Evolutionary conservation across 2,113 vertebrate species (phyloP).

Genomic region (Podarcis muralis): DNA sequence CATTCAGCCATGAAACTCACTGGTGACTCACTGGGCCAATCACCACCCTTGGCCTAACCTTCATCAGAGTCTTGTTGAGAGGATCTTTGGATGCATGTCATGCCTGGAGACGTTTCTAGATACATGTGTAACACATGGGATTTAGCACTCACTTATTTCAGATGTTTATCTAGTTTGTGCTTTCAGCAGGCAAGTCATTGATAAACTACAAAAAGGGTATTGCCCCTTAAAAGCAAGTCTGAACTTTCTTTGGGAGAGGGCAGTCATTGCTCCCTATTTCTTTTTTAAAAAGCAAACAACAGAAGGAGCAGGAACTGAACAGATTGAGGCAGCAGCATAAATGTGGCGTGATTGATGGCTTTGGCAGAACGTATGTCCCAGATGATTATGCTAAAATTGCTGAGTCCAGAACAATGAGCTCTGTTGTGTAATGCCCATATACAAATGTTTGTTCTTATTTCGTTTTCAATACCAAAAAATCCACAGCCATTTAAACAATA

Average conservation of each 20-base stretch:
- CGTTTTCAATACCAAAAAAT: background rate
- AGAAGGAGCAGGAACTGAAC: conserved; percentile 1
- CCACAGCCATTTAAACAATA: background rate
- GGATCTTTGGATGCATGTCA: background rate
- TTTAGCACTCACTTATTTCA: background rate
- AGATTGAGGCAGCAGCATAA: conserved; percentile 9
- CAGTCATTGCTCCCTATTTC: background rate
- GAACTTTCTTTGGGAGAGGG: background rate
- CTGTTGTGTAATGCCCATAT: background rate
- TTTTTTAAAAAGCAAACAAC: conserved; percentile 7
- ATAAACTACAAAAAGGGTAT: background rate
- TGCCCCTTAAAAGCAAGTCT: background rate
- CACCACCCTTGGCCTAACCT: too few relatives aligned
- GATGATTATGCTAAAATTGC: conserved; percentile 13
- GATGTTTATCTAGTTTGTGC: background rate
- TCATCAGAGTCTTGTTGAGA: too few relatives aligned
- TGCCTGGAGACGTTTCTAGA: background rate
- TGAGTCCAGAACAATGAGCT: conserved; percentile 24
- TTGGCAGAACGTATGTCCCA: background rate
- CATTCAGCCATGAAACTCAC: too few relatives aligned
- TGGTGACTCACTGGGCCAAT: too few relatives aligned
- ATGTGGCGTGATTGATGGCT: conserved; percentile 27
- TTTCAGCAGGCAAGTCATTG: background rate
- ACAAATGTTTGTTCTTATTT: background rate
- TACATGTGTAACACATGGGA: too few relatives aligned